Conservation (phyloP, 1,140 invertebrate species). For the Heliconius nattereri region DNA sequence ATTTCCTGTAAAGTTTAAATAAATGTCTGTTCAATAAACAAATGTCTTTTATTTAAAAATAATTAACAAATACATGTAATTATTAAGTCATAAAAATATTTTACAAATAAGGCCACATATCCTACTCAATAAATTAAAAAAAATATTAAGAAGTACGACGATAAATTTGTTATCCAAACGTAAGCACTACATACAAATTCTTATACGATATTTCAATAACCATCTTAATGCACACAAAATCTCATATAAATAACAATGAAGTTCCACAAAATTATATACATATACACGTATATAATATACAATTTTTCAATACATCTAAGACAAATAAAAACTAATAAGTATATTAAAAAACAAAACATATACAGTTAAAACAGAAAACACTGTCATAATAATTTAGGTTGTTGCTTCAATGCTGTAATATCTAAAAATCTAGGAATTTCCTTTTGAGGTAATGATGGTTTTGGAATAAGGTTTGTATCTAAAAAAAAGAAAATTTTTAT, state of each 20-base stretch:
- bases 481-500: conserved; percentile 34
- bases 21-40: conserved; percentile 75
- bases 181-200: background rate
- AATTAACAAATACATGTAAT: conserved; percentile 20
- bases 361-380: background rate
- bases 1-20: conserved; percentile 76
- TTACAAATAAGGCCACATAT: conserved; percentile 20
- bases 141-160: background rate
- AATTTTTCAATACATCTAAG: background rate
- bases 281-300: background rate
- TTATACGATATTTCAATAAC: background rate
- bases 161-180: background rate
- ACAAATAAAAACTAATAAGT: background rate
- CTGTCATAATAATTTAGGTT: conserved; percentile 83
- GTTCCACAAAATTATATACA: background rate
- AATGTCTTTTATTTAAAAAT: conserved; percentile 54
- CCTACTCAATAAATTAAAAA: background rate
- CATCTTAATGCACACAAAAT: too few relatives aligned
- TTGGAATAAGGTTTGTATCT: conserved; percentile 43
- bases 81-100: conserved; percentile 25
- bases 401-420: conserved; percentile 84
- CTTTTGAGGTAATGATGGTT: conserved; percentile 37
- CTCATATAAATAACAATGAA: background rate
- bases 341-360: background rate
- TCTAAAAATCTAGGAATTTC: conserved; percentile 83